phyloP scores from a whole-genome alignment of 2,888 invertebrate genomes.

The Aradus depressus region DNA sequence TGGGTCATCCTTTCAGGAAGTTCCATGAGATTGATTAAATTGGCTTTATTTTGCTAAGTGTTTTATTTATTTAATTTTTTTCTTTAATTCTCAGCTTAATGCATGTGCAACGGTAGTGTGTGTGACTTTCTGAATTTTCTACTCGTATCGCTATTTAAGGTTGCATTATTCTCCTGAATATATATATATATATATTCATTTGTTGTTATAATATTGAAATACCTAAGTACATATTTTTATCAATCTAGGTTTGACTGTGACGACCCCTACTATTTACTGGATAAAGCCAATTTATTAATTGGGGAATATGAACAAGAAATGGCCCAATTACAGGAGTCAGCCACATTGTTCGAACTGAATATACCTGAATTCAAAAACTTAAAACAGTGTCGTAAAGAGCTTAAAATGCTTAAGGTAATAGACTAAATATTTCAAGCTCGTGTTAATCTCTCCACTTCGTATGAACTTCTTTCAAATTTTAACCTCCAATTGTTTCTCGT shows the following conservation, averaged over 20 bases:
- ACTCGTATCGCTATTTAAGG: no score
- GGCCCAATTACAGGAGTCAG: conserved; percentile 75
- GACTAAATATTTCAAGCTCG: not conserved
- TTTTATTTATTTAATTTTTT: not conserved
- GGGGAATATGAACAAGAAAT: conserved; percentile 73
- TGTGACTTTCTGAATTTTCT: not conserved
- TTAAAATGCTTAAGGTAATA: conserved; percentile 69
- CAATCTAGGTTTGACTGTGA: conserved; percentile 65
- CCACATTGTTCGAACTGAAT: conserved; percentile 86
- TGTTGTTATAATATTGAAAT: not conserved
- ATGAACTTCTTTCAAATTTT: no score
- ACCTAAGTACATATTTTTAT: not conserved
- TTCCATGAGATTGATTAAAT: no score
- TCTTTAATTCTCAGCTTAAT: not conserved
- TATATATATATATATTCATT: no score
- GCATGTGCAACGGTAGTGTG: not conserved
- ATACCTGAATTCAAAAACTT: conserved; percentile 89
- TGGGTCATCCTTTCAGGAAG: no score
- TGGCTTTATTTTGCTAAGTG: no score
- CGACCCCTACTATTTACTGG: conserved; percentile 62
- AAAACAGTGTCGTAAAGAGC: conserved; percentile 82
- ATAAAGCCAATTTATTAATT: conserved; percentile 68
- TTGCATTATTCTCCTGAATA: no score
- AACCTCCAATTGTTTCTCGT: conserved; percentile 9
- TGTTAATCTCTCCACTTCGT: no score